Base-by-base conservation (phyloP, 2,113 vertebrate species). In the Tetraodon nigroviridis region DNA sequence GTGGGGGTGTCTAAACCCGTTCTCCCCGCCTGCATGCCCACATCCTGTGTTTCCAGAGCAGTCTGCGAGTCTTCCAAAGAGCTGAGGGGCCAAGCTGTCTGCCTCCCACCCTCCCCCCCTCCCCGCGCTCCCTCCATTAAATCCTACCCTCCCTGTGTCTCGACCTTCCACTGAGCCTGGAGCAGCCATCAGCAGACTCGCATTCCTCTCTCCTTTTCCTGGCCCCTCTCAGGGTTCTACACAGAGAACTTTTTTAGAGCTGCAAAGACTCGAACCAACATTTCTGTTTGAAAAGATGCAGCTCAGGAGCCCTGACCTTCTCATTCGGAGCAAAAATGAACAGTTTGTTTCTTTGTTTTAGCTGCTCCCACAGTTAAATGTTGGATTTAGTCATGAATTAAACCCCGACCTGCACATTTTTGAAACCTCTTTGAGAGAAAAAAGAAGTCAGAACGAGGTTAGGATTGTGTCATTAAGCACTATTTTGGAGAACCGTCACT, bases 21-120 rank as follows among this genome's bases (percentile, higher is more conserved):
- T 81, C 78, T 87, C 78, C 81, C 84, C 71, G 78, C 83, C 72
- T 81, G 61, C 75, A 79, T 86, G 81, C 87, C 87, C 88, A 90
- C 89, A 90, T 91, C 89, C 89, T 90, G 89, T 91, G 86, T 89
- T 90, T 89, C 86, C 79, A 87, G 82, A 84, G 80, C 76, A 73
- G 82, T 76, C 83, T 84, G 85, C 49, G 64, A 84, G 83, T 85
- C 84, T 88, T 88, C 86, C 88, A 78, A 83, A 84, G 80, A 84
- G 84, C 85, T 84, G 70, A 86, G 88, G 85, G 87, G 86, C 88
- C 87, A 86, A 80, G 76, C 84, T 89, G 89, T 90, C 88, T 90
- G 82, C 82, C 60, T 53, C 70, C 77, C 71, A 73, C 78, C 51
- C 62, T 47, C 40, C 58, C 67, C 49, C 78, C 69, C 58, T 71